A percentile compares a stretch with the other conserved stretches of the same genome.
These are phyloP conservation scores for Orchesella cincta DNA, from an alignment of 1,140 invertebrate species.

Conservation along the genomic window DNA sequence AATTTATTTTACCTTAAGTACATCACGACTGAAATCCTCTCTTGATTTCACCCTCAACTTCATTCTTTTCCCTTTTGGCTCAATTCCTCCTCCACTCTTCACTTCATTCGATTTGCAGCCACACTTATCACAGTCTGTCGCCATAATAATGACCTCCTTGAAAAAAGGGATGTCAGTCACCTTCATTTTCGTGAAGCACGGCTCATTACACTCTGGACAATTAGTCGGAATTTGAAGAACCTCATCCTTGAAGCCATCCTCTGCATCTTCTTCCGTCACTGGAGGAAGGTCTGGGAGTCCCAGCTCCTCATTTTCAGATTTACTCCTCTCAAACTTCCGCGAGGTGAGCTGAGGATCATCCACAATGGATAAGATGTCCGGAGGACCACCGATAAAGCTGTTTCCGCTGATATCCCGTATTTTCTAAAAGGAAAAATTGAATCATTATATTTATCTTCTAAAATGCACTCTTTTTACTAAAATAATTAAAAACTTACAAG, in stretches of 20 bases:
- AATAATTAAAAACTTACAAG: too few relatives aligned
- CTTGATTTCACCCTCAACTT: slow-evolving; percentile 71
- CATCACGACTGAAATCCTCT: slow-evolving; percentile 85
- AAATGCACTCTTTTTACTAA: too few relatives aligned
- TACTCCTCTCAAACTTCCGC: slow-evolving; percentile 70
- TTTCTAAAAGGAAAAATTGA: slow-evolving; percentile 60
- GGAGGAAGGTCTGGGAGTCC: slow-evolving; percentile 59
- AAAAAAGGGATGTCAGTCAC: slow-evolving; percentile 93
- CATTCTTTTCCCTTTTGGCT: slow-evolving; percentile 76
- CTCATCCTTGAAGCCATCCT: slow-evolving; percentile 72
- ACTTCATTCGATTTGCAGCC: slow-evolving; percentile 91
- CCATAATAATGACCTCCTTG: slow-evolving; percentile 97
- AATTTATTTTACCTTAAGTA: slow-evolving; percentile 79
- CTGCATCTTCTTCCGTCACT: slow-evolving; percentile 46
- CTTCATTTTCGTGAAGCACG: slow-evolving; percentile 94
- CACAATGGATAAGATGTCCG: slow-evolving; percentile 50
- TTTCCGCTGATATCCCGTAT: slow-evolving; percentile 94
- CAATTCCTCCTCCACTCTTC: slow-evolving; percentile 89
- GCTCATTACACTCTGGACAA: slow-evolving; percentile 81
- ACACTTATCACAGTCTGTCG: slow-evolving; percentile 86
- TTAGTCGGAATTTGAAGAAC: slow-evolving; percentile 83
- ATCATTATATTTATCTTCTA: too few relatives aligned
- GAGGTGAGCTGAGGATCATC: slow-evolving; percentile 71
- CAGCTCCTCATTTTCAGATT: slow-evolving; percentile 75
- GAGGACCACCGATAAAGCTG: slow-evolving; percentile 76